Conservation (phyloP, 2,888 invertebrate genomes). For the Agrochola macilenta region DNA sequence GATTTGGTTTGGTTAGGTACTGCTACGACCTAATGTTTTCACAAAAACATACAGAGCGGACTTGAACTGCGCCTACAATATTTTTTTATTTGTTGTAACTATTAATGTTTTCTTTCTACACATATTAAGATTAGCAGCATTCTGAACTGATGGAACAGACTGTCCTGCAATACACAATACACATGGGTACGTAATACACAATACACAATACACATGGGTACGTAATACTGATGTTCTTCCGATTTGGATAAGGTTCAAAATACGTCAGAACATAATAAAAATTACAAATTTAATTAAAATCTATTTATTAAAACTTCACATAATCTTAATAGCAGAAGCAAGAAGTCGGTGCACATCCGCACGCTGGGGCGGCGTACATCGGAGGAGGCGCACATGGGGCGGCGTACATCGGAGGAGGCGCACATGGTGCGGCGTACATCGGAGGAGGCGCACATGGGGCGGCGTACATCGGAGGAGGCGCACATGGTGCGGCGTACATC, state of each 20-base stretch:
- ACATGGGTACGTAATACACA: no score
- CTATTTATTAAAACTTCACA: constrained; percentile 31
- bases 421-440: constrained; percentile 36
- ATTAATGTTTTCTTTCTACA: background rate
- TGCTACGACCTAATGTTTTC: no score
- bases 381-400: constrained; percentile 27
- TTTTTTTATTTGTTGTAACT: background rate
- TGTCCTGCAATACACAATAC: background rate
- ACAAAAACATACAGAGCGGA: no score
- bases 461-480: constrained; percentile 37
- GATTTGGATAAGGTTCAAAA: background rate
- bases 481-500: no score
- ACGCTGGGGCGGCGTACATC: constrained; percentile 45
- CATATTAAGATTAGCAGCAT: background rate
- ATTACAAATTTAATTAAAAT: background rate
- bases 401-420: constrained; percentile 32
- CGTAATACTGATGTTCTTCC: background rate
- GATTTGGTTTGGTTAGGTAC: no score
- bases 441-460: constrained; percentile 48
- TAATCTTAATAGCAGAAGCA: constrained; percentile 1
- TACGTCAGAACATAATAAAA: background rate
- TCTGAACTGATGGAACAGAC: background rate
- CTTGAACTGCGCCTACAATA: background rate
- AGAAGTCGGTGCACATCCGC: constrained; percentile 13
- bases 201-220: no score